Conservation (phyloP, 2,888 invertebrate genomes). For the Idaea dimidiata region DNA sequence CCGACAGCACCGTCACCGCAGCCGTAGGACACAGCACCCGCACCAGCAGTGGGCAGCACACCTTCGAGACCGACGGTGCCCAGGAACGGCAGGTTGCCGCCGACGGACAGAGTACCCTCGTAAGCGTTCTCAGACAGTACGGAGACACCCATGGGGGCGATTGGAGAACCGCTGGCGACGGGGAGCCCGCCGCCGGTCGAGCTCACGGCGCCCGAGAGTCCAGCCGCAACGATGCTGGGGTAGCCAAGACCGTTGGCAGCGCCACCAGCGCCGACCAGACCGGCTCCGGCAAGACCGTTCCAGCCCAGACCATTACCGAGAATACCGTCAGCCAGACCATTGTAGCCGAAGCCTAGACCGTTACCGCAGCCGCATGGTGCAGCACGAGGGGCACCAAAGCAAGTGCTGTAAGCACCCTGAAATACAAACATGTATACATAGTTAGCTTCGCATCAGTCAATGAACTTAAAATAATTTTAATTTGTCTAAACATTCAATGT, state of each 20-base stretch:
- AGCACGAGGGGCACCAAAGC: neutral
- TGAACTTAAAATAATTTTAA: neutral
- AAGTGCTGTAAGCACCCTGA: neutral
- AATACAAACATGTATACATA: neutral
- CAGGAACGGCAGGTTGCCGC: slow-evolving; percentile 43
- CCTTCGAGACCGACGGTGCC: slow-evolving; percentile 40
- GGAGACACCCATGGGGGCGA: slow-evolving; percentile 36
- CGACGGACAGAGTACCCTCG: slow-evolving; percentile 31
- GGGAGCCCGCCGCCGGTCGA: slow-evolving; percentile 37
- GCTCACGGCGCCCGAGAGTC: slow-evolving; percentile 22
- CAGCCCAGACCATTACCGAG: slow-evolving; percentile 11
- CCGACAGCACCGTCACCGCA: slow-evolving; percentile 33
- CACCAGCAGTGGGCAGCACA: slow-evolving; percentile 35
- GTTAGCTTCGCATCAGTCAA: too few species aligned
- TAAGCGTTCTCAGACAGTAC: slow-evolving; percentile 42
- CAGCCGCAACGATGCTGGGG: slow-evolving; percentile 19
- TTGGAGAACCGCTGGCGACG: slow-evolving; percentile 33
- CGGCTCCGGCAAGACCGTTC: slow-evolving; percentile 28
- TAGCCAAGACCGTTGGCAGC: slow-evolving; percentile 17
- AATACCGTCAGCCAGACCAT: slow-evolving; percentile 13
- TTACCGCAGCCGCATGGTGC: neutral
- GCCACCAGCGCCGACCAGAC: slow-evolving; percentile 9
- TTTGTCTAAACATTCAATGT: too few species aligned
- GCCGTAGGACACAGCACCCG: slow-evolving; percentile 33
- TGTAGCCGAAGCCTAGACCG: slow-evolving; percentile 3